Percentiles rank a stretch among this genome's conserved stretches.
These are phyloP conservation scores for Sebastes kiyomatsui DNA, from an alignment of 2,797 vertebrate genomes.

Conservation along the genomic window DNA sequence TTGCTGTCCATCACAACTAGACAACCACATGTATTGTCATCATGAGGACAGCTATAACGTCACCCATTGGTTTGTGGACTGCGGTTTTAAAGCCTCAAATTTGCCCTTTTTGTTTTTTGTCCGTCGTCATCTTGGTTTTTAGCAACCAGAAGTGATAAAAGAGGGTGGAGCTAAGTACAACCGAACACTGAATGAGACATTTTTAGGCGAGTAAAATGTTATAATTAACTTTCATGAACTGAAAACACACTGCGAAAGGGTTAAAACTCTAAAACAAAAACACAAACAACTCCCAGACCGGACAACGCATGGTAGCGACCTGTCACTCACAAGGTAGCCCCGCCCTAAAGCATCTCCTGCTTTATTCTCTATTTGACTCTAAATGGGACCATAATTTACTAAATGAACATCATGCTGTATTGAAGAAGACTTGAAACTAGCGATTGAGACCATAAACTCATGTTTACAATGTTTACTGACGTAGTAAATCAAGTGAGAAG, in stretches of 20 bases:
- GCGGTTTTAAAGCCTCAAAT: not conserved
- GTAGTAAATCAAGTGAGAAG: too few species aligned
- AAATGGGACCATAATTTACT: too few species aligned
- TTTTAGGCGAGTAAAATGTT: not conserved
- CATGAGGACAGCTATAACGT: not conserved
- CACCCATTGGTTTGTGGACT: not conserved
- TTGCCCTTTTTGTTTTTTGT: not conserved
- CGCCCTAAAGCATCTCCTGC: too few species aligned
- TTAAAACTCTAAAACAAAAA: too few species aligned
- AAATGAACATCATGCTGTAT: too few species aligned
- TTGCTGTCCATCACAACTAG: not conserved
- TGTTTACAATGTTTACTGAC: too few species aligned
- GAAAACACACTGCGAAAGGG: not conserved
- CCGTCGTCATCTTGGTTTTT: not conserved
- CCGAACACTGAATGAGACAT: not conserved
- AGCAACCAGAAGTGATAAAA: not conserved
- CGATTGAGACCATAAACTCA: too few species aligned
- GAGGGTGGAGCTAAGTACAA: not conserved
- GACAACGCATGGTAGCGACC: too few species aligned
- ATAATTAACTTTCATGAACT: not conserved
- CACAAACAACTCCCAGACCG: too few species aligned
- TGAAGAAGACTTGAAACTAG: too few species aligned
- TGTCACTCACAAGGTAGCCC: too few species aligned
- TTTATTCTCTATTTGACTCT: too few species aligned
- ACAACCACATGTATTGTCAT: not conserved